Conservation (phyloP, 2,888 invertebrate species). For the Tipula lateralis region DNA sequence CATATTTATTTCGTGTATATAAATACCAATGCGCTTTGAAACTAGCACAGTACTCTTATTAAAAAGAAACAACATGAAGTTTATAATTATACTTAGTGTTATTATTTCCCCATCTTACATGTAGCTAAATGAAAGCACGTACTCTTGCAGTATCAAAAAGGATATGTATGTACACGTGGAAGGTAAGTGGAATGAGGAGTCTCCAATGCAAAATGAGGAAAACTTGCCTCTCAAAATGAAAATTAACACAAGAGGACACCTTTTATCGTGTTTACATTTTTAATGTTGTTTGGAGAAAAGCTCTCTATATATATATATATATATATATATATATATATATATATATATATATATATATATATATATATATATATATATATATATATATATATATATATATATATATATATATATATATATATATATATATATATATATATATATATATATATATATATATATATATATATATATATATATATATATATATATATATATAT, state of each 20-base stretch:
- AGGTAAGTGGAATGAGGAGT: not conserved
- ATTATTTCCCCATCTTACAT: not conserved
- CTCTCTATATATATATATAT: too few relatives aligned
- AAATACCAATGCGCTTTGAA: not conserved
- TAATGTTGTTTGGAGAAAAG: not conserved
- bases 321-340: not conserved
- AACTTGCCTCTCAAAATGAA: not conserved
- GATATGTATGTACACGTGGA: not conserved
- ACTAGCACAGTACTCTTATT: not conserved
- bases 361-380: too few relatives aligned
- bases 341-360: not conserved
- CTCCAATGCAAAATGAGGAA: not conserved
- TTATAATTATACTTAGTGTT: not conserved
- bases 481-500: not conserved
- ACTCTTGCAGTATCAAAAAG: not conserved
- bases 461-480: not conserved
- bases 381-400: too few relatives aligned
- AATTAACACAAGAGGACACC: not conserved
- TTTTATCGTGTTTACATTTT: not conserved
- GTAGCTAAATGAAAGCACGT: not conserved
- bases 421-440: too few relatives aligned
- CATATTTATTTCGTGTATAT: not conserved
- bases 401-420: too few relatives aligned
- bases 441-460: too few relatives aligned
- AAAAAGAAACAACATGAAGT: not conserved